Evolutionary conservation across 2,797 vertebrate genomes (phyloP), one percentile per base, ranked within the genome.

Genomic region (Poecilia gillii): DNA sequence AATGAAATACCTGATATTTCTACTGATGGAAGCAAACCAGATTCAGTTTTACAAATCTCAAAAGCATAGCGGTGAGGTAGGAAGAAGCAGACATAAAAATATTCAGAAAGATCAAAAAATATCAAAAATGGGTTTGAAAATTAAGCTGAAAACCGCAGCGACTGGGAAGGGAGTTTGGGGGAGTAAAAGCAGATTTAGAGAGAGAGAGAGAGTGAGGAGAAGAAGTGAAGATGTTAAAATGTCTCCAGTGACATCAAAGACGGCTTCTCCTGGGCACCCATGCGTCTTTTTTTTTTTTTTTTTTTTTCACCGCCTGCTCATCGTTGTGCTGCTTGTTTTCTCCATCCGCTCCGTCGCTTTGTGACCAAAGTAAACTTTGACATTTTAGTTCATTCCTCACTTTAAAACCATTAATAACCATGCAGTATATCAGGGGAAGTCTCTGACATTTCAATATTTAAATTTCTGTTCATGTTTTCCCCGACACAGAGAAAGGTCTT

Each of bases 401-500:
- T 39, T 28, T 20, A 68, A 31, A 23, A 55, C 36, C 81, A 14
- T 53, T 23, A 16, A 33, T 18, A 28, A 49, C 20, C 6, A 31
- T 6, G 43, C 14, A 3, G 23, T 36, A 79, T 51, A 39, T 74
- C 43, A 41, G 25, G 31, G 16, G 18, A 20, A 31, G 73, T 20
- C 8, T 18, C 16, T 59, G 39, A 3, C 3, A 31, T 77, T n/a
- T 47, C 12, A 25, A 5, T 46, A 4, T 78, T n/a, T 18, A 4
- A 36, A 68, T 20, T 8, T 3, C 2, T 72, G 3, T 80, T 18
- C 78, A 7, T 85, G 53, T 89, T 6, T 76, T 55, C 4, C 4
- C 49, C 23, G 0, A 76, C 13, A 4, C 82, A 93, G 93, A 92
- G 97, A 95, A 83, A 80, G 94, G 12, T 41, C 82, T 72, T 94